Percentiles rank a stretch among this genome's conserved stretches.
Evolutionary conservation across 2,113 vertebrate genomes (phyloP).

Genomic region (Phrynosoma platyrhinos): DNA sequence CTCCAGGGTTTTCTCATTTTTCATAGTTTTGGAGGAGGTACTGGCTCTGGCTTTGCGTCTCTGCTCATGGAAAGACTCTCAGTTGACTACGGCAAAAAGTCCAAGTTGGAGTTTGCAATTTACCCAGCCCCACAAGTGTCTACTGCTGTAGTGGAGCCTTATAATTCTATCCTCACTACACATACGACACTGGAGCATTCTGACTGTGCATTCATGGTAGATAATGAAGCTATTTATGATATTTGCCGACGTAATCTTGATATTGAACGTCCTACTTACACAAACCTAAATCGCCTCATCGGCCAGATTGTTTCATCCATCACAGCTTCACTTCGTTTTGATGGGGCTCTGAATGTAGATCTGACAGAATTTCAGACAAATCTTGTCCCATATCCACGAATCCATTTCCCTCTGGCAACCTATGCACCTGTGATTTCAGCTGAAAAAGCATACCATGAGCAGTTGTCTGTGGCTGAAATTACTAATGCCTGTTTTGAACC

Average conservation of each 20-base stretch:
- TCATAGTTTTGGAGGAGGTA: conserved; percentile 59
- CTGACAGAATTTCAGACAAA: conserved; percentile 47
- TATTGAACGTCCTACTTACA: conserved; percentile 38
- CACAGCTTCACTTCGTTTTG: conserved; percentile 42
- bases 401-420: conserved; percentile 40
- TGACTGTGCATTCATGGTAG: conserved; percentile 43
- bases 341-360: conserved; percentile 46
- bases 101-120: conserved; percentile 47
- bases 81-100: conserved; percentile 63
- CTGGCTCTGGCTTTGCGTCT: conserved; percentile 60
- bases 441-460: conserved; percentile 47
- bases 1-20: conserved; percentile 56
- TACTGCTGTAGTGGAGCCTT: conserved; percentile 44
- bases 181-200: conserved; percentile 44
- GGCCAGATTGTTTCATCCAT: conserved; percentile 41
- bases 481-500: conserved; percentile 47
- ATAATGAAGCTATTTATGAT: conserved; percentile 45
- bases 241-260: conserved; percentile 44
- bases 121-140: conserved; percentile 45
- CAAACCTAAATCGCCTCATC: conserved; percentile 39
- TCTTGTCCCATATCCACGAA: conserved; percentile 40
- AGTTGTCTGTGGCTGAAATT: conserved; percentile 41
- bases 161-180: conserved; percentile 42
- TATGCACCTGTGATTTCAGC: conserved; percentile 42
- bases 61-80: conserved; percentile 65